Conservation (phyloP, 2,113 vertebrate genomes). For the Lota lota region DNA sequence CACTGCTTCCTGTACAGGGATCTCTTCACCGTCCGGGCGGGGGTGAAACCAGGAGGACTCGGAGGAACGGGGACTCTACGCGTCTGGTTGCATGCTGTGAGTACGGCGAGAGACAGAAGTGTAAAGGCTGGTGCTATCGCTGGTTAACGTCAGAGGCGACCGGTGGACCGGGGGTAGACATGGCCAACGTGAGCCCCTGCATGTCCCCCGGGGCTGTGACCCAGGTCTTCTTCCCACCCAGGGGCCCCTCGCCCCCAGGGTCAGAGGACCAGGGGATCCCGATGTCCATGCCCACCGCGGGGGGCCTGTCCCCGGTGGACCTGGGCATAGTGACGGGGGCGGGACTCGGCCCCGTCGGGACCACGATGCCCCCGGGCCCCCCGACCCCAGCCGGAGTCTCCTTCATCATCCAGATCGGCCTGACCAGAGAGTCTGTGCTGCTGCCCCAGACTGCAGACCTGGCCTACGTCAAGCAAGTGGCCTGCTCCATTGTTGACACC, state of each 20-base stretch:
- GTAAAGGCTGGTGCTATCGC: no score
- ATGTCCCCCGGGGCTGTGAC: conserved; percentile 60
- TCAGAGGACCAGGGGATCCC: conserved; percentile 51
- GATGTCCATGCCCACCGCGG: conserved; percentile 35
- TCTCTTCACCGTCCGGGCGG: conserved; percentile 36
- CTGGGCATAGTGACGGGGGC: conserved; percentile 11
- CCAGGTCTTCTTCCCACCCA: conserved; percentile 66
- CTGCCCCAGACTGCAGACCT: conserved; percentile 79
- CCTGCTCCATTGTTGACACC: conserved; percentile 89
- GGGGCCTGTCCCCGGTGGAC: conserved; percentile 52
- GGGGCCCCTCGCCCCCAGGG: conserved; percentile 49
- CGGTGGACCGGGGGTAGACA: conserved; percentile 18
- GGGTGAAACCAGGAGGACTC: conserved; percentile 33
- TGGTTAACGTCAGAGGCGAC: not conserved
- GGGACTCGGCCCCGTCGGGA: conserved; percentile 48
- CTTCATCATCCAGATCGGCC: conserved; percentile 89
- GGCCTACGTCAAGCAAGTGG: conserved; percentile 86
- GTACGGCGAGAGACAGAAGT: not conserved
- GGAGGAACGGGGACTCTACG: conserved; percentile 25
- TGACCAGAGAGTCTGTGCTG: conserved; percentile 85
- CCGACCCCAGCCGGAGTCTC: conserved; percentile 74
- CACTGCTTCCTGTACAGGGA: conserved; percentile 55
- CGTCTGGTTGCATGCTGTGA: conserved; percentile 1
- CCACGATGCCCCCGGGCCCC: conserved; percentile 31
- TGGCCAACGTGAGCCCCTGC: conserved; percentile 74